Evolutionary conservation across 2,113 vertebrate species (phyloP).

Genomic region (Spea multiplicata): DNA sequence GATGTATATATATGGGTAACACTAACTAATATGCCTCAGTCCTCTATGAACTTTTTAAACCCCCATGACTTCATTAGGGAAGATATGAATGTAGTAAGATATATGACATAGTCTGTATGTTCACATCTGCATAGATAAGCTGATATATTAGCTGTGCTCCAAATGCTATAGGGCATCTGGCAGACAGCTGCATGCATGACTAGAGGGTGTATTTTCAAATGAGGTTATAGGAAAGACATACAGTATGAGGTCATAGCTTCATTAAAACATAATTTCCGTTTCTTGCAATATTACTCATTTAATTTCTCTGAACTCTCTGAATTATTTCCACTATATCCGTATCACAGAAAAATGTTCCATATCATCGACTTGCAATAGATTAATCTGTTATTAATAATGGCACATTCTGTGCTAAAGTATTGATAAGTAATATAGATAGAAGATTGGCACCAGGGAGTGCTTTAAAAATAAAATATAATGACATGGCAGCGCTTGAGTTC

Average conservation of each 20-base stretch:
- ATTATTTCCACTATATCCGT: background rate
- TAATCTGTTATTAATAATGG: too few species aligned
- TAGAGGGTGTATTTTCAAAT: background rate
- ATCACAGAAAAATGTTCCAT: too few species aligned
- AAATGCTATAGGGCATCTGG: constrained; percentile 11
- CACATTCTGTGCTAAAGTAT: too few species aligned
- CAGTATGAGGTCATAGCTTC: background rate
- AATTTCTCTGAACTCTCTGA: background rate
- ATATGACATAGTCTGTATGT: background rate
- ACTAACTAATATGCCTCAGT: too few species aligned
- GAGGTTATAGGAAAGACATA: background rate
- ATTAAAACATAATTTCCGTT: background rate
- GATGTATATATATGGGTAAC: too few species aligned
- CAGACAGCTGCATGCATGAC: constrained; percentile 15
- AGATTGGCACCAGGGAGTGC: too few species aligned
- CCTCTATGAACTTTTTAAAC: background rate
- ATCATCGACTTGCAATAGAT: too few species aligned
- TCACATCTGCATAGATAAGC: constrained; percentile 11
- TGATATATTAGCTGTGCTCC: constrained; percentile 1
- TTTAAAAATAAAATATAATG: too few species aligned
- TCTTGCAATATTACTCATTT: background rate
- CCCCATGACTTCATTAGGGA: background rate
- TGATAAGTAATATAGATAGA: too few species aligned
- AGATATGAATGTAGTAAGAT: background rate
- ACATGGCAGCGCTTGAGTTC: too few species aligned